Evolutionary conservation across 2,113 vertebrate species (phyloP), one percentile per base, ranked within the genome.

Genomic region (Condylura cristata): DNA sequence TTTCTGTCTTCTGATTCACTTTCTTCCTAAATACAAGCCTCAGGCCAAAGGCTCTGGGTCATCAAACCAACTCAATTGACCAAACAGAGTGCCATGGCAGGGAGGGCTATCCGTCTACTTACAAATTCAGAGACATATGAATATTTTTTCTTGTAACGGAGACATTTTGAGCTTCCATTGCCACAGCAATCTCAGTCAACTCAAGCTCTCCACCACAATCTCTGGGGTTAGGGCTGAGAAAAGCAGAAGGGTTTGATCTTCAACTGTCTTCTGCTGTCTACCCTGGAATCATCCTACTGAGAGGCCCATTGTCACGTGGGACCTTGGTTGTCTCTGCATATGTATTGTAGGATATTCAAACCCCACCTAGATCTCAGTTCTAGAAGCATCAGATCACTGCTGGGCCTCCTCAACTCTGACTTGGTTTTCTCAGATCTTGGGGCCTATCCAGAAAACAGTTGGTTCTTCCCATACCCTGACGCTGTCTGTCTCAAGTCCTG

Each of bases 231-330:
- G 70, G 60, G 44, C 30, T 83, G 71, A 83, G 37, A 86, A 28
- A 66, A 74, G 12, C 2, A 94, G 56, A 90, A 90, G 32, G 10
- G 44, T 61, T 92, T 89, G 41, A 68, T 74, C 65, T 94, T 78
- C 30, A n/a, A 6, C 63, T 79, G 7, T 70, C 48, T 82, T 63
- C 41, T 81, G 5, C 30, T 68, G 2, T 94, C 78, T n/a, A 53
- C 12, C 11, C 37, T 87, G 34, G 71, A 84, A 74, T 22, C 53
- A 56, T 2, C 74, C 60, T 84, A 74, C 56, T 65, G 44, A 83
- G 8, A 63, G 11, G 2, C 61, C 32, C 24, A 65, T n/a, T 65
- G 28, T 83, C 51, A 53, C 18, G 1, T 61, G 14, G 32, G 14
- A 44, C 68, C 53, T 93, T 84, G 32, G 66, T 61, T 26, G 9